Percentiles rank a stretch among this genome's conserved stretches.
Evolutionary conservation across 2,888 invertebrate species (phyloP).

Genomic region (Blera fallax): DNA sequence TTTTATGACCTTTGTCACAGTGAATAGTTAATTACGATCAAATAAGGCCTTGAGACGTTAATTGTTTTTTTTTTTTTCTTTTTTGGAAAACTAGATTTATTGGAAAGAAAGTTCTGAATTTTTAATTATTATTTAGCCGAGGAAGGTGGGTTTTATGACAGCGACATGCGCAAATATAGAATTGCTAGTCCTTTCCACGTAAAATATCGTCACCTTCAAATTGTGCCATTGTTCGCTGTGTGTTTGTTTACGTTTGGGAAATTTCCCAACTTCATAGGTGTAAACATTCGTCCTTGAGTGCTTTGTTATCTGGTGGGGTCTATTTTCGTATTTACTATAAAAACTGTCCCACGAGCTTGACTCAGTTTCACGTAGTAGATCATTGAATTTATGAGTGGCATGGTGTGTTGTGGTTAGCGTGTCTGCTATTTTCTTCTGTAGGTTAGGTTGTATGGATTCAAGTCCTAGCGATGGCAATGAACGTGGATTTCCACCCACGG

Average conservation of each 20-base stretch:
- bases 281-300: neutral
- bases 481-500: slow-evolving; percentile 13
- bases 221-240: neutral
- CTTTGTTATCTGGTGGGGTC: neutral
- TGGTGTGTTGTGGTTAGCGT: slow-evolving; percentile 38
- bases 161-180: too few relatives aligned
- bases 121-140: neutral
- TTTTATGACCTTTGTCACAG: slow-evolving; percentile 46
- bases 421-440: slow-evolving; percentile 8
- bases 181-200: neutral
- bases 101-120: neutral
- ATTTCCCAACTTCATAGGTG: neutral
- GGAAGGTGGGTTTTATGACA: neutral
- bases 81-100: neutral
- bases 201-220: neutral
- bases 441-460: slow-evolving; percentile 24
- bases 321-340: neutral
- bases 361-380: slow-evolving; percentile 38
- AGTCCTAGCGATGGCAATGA: slow-evolving; percentile 30
- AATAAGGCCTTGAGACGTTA: slow-evolving; percentile 38
- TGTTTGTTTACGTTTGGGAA: neutral
- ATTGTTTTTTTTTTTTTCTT: slow-evolving; percentile 1
- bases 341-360: slow-evolving; percentile 5
- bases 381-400: slow-evolving; percentile 7
- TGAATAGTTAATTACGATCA: slow-evolving; percentile 44